These are phyloP conservation scores for Desoria tigrina DNA, from an alignment of 2,888 invertebrate species.

Conservation along the genomic window DNA sequence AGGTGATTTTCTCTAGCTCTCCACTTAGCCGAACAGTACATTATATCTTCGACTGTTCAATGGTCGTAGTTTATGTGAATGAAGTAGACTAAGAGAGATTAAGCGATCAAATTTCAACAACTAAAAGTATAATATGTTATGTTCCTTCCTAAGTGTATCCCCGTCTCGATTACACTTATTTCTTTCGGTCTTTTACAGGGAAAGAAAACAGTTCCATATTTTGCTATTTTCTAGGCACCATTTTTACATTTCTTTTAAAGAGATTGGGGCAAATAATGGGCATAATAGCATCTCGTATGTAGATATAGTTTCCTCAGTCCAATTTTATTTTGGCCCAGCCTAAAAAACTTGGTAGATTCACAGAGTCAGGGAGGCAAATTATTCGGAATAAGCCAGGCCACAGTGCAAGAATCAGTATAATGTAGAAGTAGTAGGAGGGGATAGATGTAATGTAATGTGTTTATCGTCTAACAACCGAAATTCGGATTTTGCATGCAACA, in stretches of 20 bases:
- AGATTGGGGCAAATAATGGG: no score
- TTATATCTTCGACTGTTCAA: background rate
- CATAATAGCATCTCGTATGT: no score
- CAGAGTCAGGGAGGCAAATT: background rate
- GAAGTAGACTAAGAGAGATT: background rate
- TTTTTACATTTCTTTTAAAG: no score
- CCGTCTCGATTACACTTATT: conserved; percentile 6
- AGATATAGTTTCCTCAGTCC: no score
- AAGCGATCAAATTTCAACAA: conserved; percentile 4
- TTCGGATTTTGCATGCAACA: conserved; percentile 8
- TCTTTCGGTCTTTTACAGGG: background rate
- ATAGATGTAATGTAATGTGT: conserved; percentile 6
- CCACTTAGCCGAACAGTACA: background rate
- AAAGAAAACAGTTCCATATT: background rate
- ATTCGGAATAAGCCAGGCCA: background rate
- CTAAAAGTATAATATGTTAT: background rate
- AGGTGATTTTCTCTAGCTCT: background rate
- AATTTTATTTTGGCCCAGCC: background rate
- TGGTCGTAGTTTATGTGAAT: no score
- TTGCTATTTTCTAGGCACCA: no score
- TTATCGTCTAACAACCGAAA: conserved; percentile 7
- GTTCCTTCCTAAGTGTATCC: background rate
- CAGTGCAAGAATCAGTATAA: background rate
- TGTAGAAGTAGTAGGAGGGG: background rate
- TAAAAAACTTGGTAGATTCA: background rate